Conservation (phyloP, 2,888 invertebrate species). For the Anorthoa munda region DNA sequence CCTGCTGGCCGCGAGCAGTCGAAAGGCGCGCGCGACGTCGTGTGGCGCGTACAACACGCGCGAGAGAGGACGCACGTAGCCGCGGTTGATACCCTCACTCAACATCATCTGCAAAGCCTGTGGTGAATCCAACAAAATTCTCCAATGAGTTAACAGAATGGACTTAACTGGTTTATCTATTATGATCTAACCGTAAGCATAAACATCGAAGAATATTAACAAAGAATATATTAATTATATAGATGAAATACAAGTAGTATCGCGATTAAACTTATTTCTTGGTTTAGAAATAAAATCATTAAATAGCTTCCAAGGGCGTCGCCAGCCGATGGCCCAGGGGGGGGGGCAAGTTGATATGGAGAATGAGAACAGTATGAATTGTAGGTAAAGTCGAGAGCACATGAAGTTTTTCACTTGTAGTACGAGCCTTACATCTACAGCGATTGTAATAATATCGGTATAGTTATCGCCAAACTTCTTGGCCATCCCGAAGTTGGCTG, state of each 20-base stretch:
- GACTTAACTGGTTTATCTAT: background rate
- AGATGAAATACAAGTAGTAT: background rate
- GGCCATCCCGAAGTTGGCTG: no score
- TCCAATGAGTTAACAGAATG: background rate
- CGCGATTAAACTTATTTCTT: background rate
- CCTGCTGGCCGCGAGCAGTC: constrained; percentile 74
- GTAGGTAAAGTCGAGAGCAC: no score
- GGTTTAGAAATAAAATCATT: background rate
- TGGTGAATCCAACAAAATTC: constrained; percentile 4
- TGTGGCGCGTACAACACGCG: constrained; percentile 73
- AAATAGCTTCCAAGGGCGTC: no score
- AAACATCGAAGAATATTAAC: background rate
- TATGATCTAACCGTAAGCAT: background rate
- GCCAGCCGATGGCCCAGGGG: no score
- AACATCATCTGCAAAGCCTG: constrained; percentile 75
- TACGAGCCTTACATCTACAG: no score
- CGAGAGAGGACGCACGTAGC: constrained; percentile 80
- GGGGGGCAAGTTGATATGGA: no score
- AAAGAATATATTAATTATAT: background rate
- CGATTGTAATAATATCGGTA: no score
- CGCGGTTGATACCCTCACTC: constrained; percentile 78
- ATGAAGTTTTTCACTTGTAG: no score
- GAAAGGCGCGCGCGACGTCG: constrained; percentile 75
- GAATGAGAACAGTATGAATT: no score
- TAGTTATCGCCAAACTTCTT: no score